Evolutionary conservation across 2,888 invertebrate genomes (phyloP), one percentile per base, ranked within the genome.

Genomic region (Malthinus flaveolus): DNA sequence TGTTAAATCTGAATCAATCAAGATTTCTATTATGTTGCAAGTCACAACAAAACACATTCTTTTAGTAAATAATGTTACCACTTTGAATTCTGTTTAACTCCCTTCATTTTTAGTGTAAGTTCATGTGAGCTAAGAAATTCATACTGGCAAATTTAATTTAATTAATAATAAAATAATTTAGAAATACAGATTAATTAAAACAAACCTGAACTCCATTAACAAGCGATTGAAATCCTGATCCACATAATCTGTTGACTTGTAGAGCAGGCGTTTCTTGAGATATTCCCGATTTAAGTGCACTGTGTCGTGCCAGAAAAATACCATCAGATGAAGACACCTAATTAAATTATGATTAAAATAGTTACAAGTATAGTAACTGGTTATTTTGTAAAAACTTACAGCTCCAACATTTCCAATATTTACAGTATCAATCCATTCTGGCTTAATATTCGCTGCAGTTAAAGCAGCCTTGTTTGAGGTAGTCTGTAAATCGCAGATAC

Each of bases 151-250:
- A n/a, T n/a, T n/a, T n/a, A n/a, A n/a, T n/a, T n/a, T n/a, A n/a
- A n/a, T n/a, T n/a, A n/a, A n/a, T n/a, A n/a, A n/a, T n/a, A n/a
- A n/a, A n/a, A n/a, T n/a, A n/a, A n/a, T n/a, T n/a, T n/a, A n/a
- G n/a, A n/a, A n/a, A n/a, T n/a, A n/a, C n/a, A n/a, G 2, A 23
- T 23, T 3, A 23, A 23, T 23, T 13, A 42, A 42, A 42, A 61
- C 50, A 63, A 80, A 92, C 93, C 84, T 96, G 96, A 34, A 91
- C 90, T 51, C 90, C 93, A 81, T 88, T 95, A 11, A 97, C 87
- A 61, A 99, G 83, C 0, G 98, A 87, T 77, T 99, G 98, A 79
- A 99, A 99, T 1, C 98, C 98, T 32, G 97, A 97, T 10, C 98
- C 99, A 78, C 99, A 99, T 11, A 99, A 83, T 62, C 98, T 83